Conservation (phyloP, 1,140 invertebrate genomes). For the Liolophura sinensis region DNA sequence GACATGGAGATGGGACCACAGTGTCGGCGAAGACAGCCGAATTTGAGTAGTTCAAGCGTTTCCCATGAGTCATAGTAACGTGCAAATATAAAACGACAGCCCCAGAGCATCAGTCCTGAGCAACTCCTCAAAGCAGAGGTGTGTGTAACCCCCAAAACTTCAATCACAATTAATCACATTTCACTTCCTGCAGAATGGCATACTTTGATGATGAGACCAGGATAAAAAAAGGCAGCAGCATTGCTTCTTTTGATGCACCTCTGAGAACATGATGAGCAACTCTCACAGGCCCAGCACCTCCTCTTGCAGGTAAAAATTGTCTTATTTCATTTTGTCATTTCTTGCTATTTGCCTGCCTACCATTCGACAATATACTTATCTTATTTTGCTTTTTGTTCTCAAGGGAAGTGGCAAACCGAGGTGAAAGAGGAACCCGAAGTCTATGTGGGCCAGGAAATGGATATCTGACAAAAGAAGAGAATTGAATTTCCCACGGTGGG, state of each 20-base stretch:
- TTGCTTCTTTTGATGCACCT: no score
- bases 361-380: no score
- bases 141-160: background rate
- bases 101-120: slow-evolving; percentile 11
- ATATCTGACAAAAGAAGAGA: no score
- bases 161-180: slow-evolving; percentile 12
- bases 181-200: slow-evolving; percentile 5
- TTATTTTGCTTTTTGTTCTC: no score
- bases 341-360: background rate
- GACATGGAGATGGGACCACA: slow-evolving; percentile 14
- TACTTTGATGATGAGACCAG: slow-evolving; percentile 17
- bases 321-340: slow-evolving; percentile 12
- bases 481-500: no score
- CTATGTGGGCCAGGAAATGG: no score
- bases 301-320: slow-evolving; percentile 1
- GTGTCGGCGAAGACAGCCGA: slow-evolving; percentile 16
- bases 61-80: slow-evolving; percentile 9
- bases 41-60: slow-evolving; percentile 18
- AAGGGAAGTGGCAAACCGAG: no score
- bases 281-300: slow-evolving; percentile 11
- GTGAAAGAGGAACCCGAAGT: no score
- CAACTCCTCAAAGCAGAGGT: slow-evolving; percentile 7
- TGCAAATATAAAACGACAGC: slow-evolving; percentile 13
- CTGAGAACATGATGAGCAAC: slow-evolving; percentile 5
- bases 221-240: no score